These are phyloP conservation scores for Drosophila guanche DNA, from an alignment of 1,140 invertebrate species.

Conservation along the genomic window DNA sequence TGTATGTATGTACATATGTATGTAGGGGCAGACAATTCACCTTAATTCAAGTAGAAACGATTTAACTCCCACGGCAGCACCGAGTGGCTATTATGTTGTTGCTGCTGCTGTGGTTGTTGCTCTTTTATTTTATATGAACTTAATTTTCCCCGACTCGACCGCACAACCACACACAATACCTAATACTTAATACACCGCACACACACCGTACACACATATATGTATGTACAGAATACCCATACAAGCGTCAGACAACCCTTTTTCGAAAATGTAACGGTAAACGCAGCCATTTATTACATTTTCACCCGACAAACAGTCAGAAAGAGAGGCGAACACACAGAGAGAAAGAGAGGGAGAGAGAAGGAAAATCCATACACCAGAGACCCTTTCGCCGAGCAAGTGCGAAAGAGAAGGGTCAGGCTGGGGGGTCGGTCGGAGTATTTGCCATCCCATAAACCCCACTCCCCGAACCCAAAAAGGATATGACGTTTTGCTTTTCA, in stretches of 20 bases:
- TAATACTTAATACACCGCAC: background rate
- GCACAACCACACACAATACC: slow-evolving; percentile 28
- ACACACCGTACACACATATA: slow-evolving; percentile 20
- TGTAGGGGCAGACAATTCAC: slow-evolving; percentile 52
- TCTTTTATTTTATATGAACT: slow-evolving; percentile 79
- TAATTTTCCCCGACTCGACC: slow-evolving; percentile 74
- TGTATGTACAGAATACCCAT: slow-evolving; percentile 17
- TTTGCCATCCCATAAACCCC: background rate
- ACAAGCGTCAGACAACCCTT: slow-evolving; percentile 67
- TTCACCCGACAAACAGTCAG: slow-evolving; percentile 23
- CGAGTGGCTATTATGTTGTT: slow-evolving; percentile 58
- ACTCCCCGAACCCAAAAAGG: slow-evolving; percentile 48
- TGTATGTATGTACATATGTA: background rate
- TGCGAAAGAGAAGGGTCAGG: slow-evolving; percentile 59
- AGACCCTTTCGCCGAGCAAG: background rate
- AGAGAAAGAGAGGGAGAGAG: slow-evolving; percentile 3
- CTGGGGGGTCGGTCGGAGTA: background rate
- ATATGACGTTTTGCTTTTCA: slow-evolving; percentile 81
- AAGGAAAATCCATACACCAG: background rate
- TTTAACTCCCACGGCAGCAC: slow-evolving; percentile 69
- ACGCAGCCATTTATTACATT: slow-evolving; percentile 80
- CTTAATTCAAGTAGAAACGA: slow-evolving; percentile 79
- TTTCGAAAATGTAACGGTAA: slow-evolving; percentile 74
- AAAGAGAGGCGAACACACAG: background rate
- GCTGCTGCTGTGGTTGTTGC: slow-evolving; percentile 53